These are phyloP conservation scores for Stenchaetothrips biformis DNA, from an alignment of 2,888 invertebrate species.

Conservation along the genomic window DNA sequence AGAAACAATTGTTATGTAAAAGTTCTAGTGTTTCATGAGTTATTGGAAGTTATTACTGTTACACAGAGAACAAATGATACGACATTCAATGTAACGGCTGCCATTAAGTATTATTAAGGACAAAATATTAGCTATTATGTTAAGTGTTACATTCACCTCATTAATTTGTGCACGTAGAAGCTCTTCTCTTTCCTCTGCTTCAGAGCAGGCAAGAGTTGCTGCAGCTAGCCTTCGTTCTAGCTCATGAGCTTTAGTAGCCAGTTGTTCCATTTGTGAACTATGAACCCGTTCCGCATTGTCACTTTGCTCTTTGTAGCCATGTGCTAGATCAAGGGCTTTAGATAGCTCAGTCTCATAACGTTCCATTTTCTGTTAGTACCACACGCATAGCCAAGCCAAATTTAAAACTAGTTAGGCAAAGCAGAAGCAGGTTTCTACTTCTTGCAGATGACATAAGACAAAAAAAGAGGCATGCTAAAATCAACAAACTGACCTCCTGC, in stretches of 20 bases:
- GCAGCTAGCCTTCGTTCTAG: neutral
- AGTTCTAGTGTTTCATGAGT: neutral
- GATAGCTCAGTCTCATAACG: slow-evolving; percentile 66
- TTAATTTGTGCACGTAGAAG: neutral
- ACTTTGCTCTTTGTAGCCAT: slow-evolving; percentile 62
- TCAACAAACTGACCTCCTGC: neutral
- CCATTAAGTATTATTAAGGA: neutral
- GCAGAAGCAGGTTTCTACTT: neutral
- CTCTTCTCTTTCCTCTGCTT: slow-evolving; percentile 27
- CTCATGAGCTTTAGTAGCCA: slow-evolving; percentile 39
- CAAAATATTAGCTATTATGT: neutral
- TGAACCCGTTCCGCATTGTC: slow-evolving; percentile 48
- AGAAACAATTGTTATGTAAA: neutral
- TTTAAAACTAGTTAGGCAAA: slow-evolving; percentile 4
- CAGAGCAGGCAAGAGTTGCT: neutral
- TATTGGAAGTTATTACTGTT: neutral
- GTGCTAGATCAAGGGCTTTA: slow-evolving; percentile 64
- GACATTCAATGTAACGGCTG: neutral
- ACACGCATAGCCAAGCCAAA: slow-evolving; percentile 27
- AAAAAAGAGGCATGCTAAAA: neutral
- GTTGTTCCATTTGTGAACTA: slow-evolving; percentile 45
- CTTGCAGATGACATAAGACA: neutral
- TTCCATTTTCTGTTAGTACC: slow-evolving; percentile 49
- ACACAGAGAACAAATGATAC: neutral
- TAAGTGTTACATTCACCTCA: neutral